These are phyloP conservation scores for Spinibarbus caldwelli DNA, from an alignment of 2,797 vertebrate species.

Conservation along the genomic window DNA sequence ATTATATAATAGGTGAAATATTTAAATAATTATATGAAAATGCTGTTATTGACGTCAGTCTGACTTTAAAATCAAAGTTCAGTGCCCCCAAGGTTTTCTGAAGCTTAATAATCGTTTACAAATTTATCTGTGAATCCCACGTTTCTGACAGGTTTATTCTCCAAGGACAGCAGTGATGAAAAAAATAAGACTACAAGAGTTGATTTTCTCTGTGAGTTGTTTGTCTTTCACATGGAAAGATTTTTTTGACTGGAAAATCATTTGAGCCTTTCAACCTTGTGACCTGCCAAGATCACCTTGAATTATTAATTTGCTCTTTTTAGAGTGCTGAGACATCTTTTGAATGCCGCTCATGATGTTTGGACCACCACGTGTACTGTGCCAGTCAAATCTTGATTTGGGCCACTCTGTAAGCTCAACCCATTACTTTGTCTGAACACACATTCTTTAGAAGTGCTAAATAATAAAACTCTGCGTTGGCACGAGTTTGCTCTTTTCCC, in stretches of 20 bases:
- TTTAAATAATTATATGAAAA: neutral
- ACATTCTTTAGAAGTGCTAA: neutral
- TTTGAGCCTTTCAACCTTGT: conserved; percentile 58
- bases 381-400: conserved; percentile 50
- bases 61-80: neutral
- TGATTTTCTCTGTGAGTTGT: conserved; percentile 63
- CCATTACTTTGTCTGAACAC: neutral
- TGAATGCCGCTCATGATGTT: conserved; percentile 56
- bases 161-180: conserved; percentile 64
- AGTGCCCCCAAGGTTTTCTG: conserved; percentile 56
- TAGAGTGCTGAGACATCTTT: conserved; percentile 49
- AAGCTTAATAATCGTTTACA: conserved; percentile 41
- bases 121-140: conserved; percentile 55
- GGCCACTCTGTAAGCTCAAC: neutral
- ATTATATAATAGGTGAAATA: neutral
- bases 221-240: conserved; percentile 67
- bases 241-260: conserved; percentile 71
- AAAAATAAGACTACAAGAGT: conserved; percentile 41
- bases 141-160: conserved; percentile 57
- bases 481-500: too few species aligned
- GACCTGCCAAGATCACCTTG: conserved; percentile 65
- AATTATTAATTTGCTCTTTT: conserved; percentile 67
- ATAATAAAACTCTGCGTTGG: too few species aligned
- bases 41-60: neutral
- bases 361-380: conserved; percentile 45